Base-by-base conservation (phyloP, 2,888 invertebrate species). In the Ferdinandea cuprea region DNA sequence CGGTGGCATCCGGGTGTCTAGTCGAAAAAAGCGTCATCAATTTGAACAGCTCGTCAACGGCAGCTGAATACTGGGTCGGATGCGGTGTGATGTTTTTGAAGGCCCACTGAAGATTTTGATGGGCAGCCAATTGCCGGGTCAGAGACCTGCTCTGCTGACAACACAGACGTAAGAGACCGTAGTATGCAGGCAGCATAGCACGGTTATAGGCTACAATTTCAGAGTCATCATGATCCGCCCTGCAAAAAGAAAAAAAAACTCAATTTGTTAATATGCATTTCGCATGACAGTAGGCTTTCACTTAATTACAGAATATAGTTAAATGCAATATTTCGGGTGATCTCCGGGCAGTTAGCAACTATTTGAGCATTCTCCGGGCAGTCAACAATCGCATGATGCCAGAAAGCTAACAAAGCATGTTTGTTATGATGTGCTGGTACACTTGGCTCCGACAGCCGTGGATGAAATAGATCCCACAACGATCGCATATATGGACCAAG, bases 41-140 rank as follows among this genome's bases (percentile, higher is more conserved):
- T 92, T 97, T 96, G 87, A 98, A 96, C 84, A 98, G 90, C 89
- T 98, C 98, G 86, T 98, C 98, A 0, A 98, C 97, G 15, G 98
- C 98, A 92, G 94, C 94, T 15, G 96, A 95, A 92, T 98, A 98
- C 87, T 98, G 96, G 19, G 97, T 97, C 5, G 97, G 97, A 91
- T 97, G 97, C n/a, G 98, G 97, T 32, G 97, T 97, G 85, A 98
- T 98, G 91, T 98, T 98, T 88, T 98, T 95, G 91, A 98, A 98
- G 25, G 98, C 98, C 98, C 98, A 98, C 89, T 97, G 97, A 46
- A 98, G 94, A 92, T 98, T 98, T 91, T 98, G 98, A 92, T 98
- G 98, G 86, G 95, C 95, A 0, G 97, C 96, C 69, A 98, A 92
- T 88, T 96, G 94, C 65, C 97, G 93, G 4, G 97, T 96, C 90